Evolutionary conservation across 2,888 invertebrate genomes (phyloP), one percentile per base, ranked within the genome.

Genomic region (Patella pellucida): DNA sequence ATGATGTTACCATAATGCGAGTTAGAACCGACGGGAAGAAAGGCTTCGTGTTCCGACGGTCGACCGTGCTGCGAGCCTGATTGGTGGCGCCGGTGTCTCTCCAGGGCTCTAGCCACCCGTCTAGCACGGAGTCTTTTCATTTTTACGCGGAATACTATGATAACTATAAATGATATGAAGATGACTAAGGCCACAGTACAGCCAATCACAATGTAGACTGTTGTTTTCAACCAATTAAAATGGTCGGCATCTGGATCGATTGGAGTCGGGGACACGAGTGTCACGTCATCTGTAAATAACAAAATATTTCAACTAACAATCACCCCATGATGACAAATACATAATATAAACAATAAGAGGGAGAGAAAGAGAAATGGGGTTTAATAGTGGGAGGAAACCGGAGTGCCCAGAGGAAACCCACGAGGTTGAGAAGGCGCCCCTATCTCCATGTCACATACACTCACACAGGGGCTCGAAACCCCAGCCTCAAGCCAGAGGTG

Each of bases 111-210:
- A 11, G 83, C 81, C 16, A 78, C 76, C 16, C 81, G 73, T 23
- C 85, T 78, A 11, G 82, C 81, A 11, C 85, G 82, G 19, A 82
- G 81, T 11, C 87, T 75, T 71, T 86, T 86, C 88, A 88, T 87
- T 77, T 85, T 85, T 69, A 87, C 81, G 11, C 87, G 82, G 73
- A 85, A 87, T 12, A 87, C 85, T 12, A 85, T 83, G 41, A 88
- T 86, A 41, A 88, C 85, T 23, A 87, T 81, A 51, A 87, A 82
- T 11, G 87, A 86, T 23, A 87, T 86, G 52, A 87, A 81, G 7
- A 88, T 81, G n/a, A 88, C 86, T 11, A 85, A 80, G 9, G 85
- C 86, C 9, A 88, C 85, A 3, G 86, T 87, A 74, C 87, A 86
- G 9, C 85, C 87, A 76, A 87, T 87, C 1, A 86, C 85, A 12